Evolutionary conservation across 2,888 invertebrate species (phyloP).

Genomic region (Palloptera scutellata): DNA sequence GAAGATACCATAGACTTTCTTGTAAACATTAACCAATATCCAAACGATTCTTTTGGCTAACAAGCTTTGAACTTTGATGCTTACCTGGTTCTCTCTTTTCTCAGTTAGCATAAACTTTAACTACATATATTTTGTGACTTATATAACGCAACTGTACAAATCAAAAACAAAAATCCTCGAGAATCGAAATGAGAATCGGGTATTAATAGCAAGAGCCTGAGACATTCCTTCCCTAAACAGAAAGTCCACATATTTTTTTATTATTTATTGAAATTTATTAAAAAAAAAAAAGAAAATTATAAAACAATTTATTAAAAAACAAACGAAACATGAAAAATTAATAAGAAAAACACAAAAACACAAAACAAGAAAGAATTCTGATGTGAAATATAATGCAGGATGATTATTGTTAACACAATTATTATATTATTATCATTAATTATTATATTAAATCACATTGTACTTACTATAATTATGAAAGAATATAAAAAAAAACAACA

Average conservation of each 20-base stretch:
- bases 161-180: no score
- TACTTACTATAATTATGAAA: conserved; percentile 19
- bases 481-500: conserved; percentile 9
- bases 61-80: conserved; percentile 7
- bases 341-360: background rate
- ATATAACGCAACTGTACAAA: no score
- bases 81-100: background rate
- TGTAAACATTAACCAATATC: background rate
- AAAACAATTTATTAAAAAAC: background rate
- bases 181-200: no score
- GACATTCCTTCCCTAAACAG: no score
- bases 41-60: background rate
- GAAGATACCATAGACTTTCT: conserved; percentile 18
- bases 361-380: background rate
- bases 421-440: conserved; percentile 14
- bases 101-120: no score
- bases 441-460: conserved; percentile 18
- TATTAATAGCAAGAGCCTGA: no score
- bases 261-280: background rate
- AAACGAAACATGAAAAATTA: background rate
- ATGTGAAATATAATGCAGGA: background rate
- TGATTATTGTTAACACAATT: conserved; percentile 12
- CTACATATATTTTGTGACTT: no score
- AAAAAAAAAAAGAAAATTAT: background rate
- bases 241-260: background rate